phyloP scores from a whole-genome alignment of 2,797 vertebrate genomes.

The Danio tinwini region DNA sequence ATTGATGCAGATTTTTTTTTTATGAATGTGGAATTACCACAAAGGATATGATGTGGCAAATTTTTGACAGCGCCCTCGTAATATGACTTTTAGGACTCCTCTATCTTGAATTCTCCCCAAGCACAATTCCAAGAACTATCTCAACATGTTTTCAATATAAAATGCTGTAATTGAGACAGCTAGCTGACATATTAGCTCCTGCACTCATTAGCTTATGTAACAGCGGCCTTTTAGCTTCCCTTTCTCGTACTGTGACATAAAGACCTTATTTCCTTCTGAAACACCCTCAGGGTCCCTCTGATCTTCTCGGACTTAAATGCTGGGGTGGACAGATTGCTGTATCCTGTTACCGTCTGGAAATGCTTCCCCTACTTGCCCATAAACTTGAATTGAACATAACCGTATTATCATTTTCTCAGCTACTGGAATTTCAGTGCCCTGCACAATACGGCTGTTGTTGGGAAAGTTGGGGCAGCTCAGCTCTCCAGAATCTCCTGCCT shows the following conservation, averaged over 20 bases:
- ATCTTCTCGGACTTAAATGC: slow-evolving; percentile 40
- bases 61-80: slow-evolving; percentile 40
- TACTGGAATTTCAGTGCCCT: slow-evolving; percentile 69
- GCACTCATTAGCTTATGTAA: slow-evolving; percentile 12
- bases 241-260: slow-evolving; percentile 8
- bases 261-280: slow-evolving; percentile 44
- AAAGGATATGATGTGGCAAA: slow-evolving; percentile 59
- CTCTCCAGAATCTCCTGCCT: slow-evolving; percentile 17
- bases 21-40: slow-evolving; percentile 60
- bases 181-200: slow-evolving; percentile 28
- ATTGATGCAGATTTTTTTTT: slow-evolving; percentile 56
- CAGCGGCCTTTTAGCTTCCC: slow-evolving; percentile 23
- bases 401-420: slow-evolving; percentile 71
- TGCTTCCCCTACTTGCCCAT: slow-evolving; percentile 35
- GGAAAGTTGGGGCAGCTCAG: slow-evolving; percentile 11
- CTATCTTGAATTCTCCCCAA: slow-evolving; percentile 29
- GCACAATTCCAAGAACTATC: slow-evolving; percentile 34
- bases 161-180: slow-evolving; percentile 21
- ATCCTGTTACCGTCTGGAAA: slow-evolving; percentile 55
- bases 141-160: slow-evolving; percentile 33
- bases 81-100: slow-evolving; percentile 32
- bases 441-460: slow-evolving; percentile 75
- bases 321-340: slow-evolving; percentile 29
- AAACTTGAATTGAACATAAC: slow-evolving; percentile 55
- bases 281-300: slow-evolving; percentile 29